Percentiles rank a stretch among this genome's conserved stretches.
These are phyloP conservation scores for Peromyscus aztecus DNA, from an alignment of 2,797 vertebrate species.

Conservation along the genomic window DNA sequence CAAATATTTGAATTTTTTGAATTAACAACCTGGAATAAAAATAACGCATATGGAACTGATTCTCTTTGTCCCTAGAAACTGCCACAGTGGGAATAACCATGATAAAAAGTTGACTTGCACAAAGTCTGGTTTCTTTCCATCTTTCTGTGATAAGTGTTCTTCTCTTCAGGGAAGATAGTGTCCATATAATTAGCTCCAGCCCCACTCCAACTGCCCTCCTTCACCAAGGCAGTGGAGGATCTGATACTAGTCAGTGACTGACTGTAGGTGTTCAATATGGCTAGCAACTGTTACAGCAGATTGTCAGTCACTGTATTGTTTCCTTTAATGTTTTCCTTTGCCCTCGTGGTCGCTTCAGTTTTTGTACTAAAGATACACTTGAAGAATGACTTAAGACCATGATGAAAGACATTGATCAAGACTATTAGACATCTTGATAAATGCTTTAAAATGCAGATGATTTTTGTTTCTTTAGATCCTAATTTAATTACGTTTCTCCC, in stretches of 20 bases:
- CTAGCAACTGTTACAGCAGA: neutral
- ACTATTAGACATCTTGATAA: neutral
- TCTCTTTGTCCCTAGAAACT: neutral
- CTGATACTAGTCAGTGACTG: neutral
- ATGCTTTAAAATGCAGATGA: neutral
- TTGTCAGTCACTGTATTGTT: neutral
- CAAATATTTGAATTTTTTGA: conserved; percentile 34
- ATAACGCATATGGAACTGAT: conserved; percentile 5
- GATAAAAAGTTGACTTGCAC: conserved; percentile 28
- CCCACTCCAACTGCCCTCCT: neutral
- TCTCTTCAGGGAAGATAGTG: neutral
- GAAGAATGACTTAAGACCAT: neutral
- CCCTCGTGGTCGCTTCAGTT: neutral
- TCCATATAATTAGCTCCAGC: conserved; percentile 33
- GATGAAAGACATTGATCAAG: neutral
- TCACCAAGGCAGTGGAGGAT: neutral
- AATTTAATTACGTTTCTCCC: neutral
- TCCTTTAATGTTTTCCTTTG: neutral
- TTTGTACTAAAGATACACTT: neutral
- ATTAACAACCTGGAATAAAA: conserved; percentile 33
- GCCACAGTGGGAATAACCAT: neutral
- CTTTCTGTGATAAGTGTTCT: neutral
- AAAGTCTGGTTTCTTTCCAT: conserved; percentile 55
- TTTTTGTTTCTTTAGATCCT: neutral
- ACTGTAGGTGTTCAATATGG: neutral